Conservation (phyloP, 92 coral and sea anemone genomes). For the Anthopleura xanthogrammica region DNA sequence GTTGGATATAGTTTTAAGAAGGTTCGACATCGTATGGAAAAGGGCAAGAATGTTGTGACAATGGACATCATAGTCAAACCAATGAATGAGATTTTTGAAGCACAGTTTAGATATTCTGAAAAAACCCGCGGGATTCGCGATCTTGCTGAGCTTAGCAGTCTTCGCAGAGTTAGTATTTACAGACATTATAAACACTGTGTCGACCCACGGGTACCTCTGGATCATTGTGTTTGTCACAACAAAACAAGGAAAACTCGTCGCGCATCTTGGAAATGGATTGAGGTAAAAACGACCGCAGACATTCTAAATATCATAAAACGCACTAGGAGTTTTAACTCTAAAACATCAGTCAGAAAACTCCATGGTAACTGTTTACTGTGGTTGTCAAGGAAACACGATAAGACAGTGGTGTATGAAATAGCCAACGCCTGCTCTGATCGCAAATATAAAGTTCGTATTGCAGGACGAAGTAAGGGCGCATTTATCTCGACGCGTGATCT, state of each 20-base stretch:
- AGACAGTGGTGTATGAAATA: slow-evolving; percentile 63
- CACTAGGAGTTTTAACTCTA: slow-evolving; percentile 62
- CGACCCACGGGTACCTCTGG: slow-evolving; percentile 62
- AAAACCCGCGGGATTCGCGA: slow-evolving; percentile 18
- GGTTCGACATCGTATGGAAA: slow-evolving; percentile 68
- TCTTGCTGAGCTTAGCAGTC: slow-evolving; percentile 42
- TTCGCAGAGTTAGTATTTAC: slow-evolving; percentile 76
- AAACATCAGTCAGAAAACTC: slow-evolving; percentile 54
- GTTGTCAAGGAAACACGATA: slow-evolving; percentile 65
- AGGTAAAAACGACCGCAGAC: slow-evolving; percentile 43
- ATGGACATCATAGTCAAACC: slow-evolving; percentile 87
- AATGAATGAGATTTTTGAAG: slow-evolving; percentile 71
- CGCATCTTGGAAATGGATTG: slow-evolving; percentile 45
- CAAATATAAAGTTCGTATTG: slow-evolving; percentile 41
- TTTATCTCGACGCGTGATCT: slow-evolving; percentile 46
- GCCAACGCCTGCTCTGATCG: slow-evolving; percentile 68
- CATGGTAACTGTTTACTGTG: slow-evolving; percentile 71
- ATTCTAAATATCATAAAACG: slow-evolving; percentile 47
- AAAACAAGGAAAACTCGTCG: slow-evolving; percentile 26
- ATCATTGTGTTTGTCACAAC: slow-evolving; percentile 70
- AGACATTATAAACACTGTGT: slow-evolving; percentile 66
- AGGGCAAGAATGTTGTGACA: slow-evolving; percentile 56
- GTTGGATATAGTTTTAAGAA: slow-evolving; percentile 74
- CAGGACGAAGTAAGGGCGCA: slow-evolving; percentile 44
- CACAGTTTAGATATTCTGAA: slow-evolving; percentile 63